Base-by-base conservation (phyloP, 2,888 invertebrate species). In the Lordiphosa andalusiaca region DNA sequence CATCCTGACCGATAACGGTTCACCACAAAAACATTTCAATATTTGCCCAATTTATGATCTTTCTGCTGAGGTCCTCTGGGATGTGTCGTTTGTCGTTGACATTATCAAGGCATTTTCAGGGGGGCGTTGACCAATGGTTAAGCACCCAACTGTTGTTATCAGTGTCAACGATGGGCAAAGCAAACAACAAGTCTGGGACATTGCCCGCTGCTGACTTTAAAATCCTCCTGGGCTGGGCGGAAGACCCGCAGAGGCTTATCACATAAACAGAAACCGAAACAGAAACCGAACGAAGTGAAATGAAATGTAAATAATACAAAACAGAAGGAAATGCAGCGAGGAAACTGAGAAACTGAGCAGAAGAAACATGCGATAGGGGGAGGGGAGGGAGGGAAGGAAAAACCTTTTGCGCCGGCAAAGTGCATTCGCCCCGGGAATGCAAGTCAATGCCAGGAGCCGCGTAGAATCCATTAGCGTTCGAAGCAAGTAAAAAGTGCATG, bases 181-280 rank as follows among this genome's bases (percentile, higher is more conserved):
- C 35, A 23, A 30, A 37, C 38, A 49, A 53, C 65, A 50, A 58
- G 65, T 64, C 57, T 61, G 66, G 66, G 53, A 66, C 66, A 65
- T 59, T 65, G 65, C 60, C 65, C 65, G 65, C 49, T 49, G 53
- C 47, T 64, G 64, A 69, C 68, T 61, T 70, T 47, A 61, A 68
- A 78, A 78, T 83, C 83, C 83, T 83, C 64, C 60, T 58, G 57
- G 64, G 41, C 65, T 40, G 59, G 65, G 59, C 70, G 70, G 78
- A 80, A 82, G 77, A 78, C 78, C 76, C 68, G 74, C 77, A 76
- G 72, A 39, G 77, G 65, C 80, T 80, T 80, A 83, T 80, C 83
- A 74, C 37, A 37, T 44, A 42, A 59, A 35, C 48, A 57, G 37
- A 61, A 49, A 46, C 54, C 23, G 23, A 25, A 53, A 58, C 38